phyloP scores from a whole-genome alignment of 2,113 vertebrate species.

The Nerophis ophidion region DNA sequence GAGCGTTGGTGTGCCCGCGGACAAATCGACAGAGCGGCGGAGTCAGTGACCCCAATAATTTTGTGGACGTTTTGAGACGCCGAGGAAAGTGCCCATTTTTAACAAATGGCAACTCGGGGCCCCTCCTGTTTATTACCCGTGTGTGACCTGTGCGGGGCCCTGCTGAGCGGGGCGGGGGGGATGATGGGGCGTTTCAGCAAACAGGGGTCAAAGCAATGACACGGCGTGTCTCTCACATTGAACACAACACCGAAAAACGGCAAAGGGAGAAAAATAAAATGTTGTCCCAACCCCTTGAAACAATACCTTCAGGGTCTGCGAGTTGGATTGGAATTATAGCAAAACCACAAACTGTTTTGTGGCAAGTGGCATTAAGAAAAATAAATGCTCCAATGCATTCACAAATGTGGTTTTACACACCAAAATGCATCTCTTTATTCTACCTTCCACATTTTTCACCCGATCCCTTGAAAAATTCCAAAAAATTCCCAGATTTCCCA shows the following conservation, averaged over 20 bases:
- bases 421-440: too few relatives aligned
- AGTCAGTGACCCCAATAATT: conserved; percentile 79
- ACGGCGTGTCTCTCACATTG: conserved; percentile 49
- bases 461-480: too few relatives aligned
- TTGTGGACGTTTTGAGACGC: conserved; percentile 69
- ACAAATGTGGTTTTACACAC: too few relatives aligned
- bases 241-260: conserved; percentile 54
- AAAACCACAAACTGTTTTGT: too few relatives aligned
- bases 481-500: too few relatives aligned
- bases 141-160: conserved; percentile 70
- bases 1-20: conserved; percentile 68
- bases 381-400: too few relatives aligned
- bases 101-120: conserved; percentile 60
- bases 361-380: too few relatives aligned
- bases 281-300: conserved; percentile 22
- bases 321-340: conserved; percentile 6
- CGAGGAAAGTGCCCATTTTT: conserved; percentile 66
- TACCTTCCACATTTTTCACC: too few relatives aligned
- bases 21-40: conserved; percentile 73
- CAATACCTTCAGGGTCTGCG: conserved; percentile 19
- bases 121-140: conserved; percentile 76
- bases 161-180: conserved; percentile 52
- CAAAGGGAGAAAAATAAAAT: conserved; percentile 38
- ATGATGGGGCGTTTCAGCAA: conserved; percentile 49
- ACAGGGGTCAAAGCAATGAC: conserved; percentile 73